These are phyloP conservation scores for Hyperopisus bebe DNA, from an alignment of 2,113 vertebrate genomes.

Conservation along the genomic window DNA sequence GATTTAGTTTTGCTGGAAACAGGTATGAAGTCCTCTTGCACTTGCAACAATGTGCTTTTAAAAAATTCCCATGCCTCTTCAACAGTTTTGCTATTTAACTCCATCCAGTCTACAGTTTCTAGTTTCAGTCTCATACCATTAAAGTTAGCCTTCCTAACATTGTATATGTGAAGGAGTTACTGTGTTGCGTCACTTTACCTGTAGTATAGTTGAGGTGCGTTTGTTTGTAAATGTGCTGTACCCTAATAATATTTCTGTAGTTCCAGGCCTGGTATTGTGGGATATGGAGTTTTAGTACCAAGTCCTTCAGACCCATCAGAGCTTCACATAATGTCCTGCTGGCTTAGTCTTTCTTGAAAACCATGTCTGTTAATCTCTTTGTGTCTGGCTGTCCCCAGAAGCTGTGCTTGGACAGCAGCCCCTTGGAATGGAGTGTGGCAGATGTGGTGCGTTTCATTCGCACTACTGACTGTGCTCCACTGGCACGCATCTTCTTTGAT, in stretches of 20 bases:
- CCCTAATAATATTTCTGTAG: background rate
- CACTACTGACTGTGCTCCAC: slow-evolving; percentile 88
- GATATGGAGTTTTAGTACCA: background rate
- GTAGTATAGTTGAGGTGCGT: background rate
- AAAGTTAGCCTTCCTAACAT: too few relatives aligned
- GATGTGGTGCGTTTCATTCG: slow-evolving; percentile 93
- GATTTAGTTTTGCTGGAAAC: too few relatives aligned
- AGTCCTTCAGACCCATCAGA: background rate
- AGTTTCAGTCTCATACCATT: too few relatives aligned
- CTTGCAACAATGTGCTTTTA: too few relatives aligned
- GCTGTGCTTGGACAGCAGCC: slow-evolving; percentile 88
- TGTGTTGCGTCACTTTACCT: background rate
- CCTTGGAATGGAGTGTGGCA: slow-evolving; percentile 88
- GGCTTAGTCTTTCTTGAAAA: background rate
- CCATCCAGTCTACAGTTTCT: too few relatives aligned
- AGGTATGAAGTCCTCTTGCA: too few relatives aligned
- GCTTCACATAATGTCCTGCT: background rate
- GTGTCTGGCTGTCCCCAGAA: slow-evolving; percentile 71
- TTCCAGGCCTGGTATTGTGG: background rate
- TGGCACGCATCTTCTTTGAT: slow-evolving; percentile 91
- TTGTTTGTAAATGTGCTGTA: background rate
- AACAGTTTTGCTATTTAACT: too few relatives aligned
- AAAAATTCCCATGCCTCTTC: too few relatives aligned
- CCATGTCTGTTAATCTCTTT: background rate
- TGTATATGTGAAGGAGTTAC: background rate